phyloP scores from a whole-genome alignment of 2,113 vertebrate genomes.

The Cinclus mexicanus region DNA sequence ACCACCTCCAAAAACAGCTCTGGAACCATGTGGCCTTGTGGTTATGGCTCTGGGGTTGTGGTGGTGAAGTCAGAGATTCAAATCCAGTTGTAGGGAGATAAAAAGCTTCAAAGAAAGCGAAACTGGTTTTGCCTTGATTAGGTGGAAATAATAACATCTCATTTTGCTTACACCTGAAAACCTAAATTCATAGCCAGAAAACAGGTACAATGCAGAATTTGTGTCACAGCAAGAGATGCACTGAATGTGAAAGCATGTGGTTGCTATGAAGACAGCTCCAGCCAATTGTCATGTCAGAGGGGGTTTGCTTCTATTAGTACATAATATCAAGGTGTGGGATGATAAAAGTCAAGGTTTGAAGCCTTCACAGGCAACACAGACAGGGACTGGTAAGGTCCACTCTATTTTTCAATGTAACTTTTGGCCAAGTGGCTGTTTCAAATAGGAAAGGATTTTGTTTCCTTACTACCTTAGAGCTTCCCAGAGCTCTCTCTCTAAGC shows the following conservation, averaged over 20 bases:
- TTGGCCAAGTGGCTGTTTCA: neutral
- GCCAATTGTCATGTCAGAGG: fast-evolving
- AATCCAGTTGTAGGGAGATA: conserved; percentile 51
- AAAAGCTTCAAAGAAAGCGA: conserved; percentile 66
- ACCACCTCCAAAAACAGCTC: conserved; percentile 49
- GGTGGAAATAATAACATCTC: conserved; percentile 25
- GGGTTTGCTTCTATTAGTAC: neutral
- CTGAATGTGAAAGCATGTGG: neutral
- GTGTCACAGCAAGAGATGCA: neutral
- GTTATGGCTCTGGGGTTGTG: conserved; percentile 66
- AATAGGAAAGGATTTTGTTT: neutral
- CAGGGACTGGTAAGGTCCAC: no score
- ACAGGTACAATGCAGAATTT: neutral
- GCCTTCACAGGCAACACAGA: neutral
- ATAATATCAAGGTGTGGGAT: fast-evolving
- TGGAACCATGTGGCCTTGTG: conserved; percentile 60
- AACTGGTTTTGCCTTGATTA: conserved; percentile 35
- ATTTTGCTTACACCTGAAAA: neutral
- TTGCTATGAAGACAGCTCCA: fast-evolving
- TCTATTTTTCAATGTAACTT: neutral
- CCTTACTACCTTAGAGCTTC: neutral
- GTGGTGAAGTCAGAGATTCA: conserved; percentile 68
- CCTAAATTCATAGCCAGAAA: neutral
- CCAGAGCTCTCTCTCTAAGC: neutral
- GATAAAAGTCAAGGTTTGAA: neutral